Percentiles rank a stretch among this genome's conserved stretches.
Conservation (phyloP, 1,140 invertebrate genomes). For the Pseudomyrmex gracilis region DNA sequence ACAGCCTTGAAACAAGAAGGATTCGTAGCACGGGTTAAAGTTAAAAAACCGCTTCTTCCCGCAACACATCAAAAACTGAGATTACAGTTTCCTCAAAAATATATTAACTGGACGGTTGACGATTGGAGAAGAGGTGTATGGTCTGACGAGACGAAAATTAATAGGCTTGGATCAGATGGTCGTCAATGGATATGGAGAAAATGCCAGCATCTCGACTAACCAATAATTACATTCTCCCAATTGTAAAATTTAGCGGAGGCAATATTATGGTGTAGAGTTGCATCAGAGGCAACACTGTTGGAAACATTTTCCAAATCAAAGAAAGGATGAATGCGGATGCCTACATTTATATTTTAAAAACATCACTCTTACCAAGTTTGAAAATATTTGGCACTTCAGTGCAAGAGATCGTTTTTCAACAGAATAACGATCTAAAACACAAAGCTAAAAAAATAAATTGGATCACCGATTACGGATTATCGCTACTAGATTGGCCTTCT, state of each 20-base stretch:
- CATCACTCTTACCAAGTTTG: constrained; percentile 4
- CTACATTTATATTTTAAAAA: neutral
- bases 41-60: constrained; percentile 30
- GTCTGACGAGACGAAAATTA: constrained; percentile 58
- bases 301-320: neutral
- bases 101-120: constrained; percentile 29
- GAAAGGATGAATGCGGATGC: neutral
- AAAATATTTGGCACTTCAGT: neutral
- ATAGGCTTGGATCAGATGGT: constrained; percentile 54
- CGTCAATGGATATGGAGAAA: constrained; percentile 35
- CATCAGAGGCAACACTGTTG: constrained; percentile 20
- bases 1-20: constrained; percentile 8
- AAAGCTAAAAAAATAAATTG: constrained; percentile 4
- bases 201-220: constrained; percentile 10
- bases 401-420: constrained; percentile 4
- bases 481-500: no score
- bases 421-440: neutral
- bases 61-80: neutral
- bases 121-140: constrained; percentile 44
- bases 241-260: constrained; percentile 67
- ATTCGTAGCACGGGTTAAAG: constrained; percentile 13
- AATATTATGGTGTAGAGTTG: constrained; percentile 66
- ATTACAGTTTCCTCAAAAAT: constrained; percentile 35
- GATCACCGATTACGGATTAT: neutral
- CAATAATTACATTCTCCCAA: constrained; percentile 27